Conservation (phyloP, 1,140 invertebrate genomes). For the Pristionchus pacificus region DNA sequence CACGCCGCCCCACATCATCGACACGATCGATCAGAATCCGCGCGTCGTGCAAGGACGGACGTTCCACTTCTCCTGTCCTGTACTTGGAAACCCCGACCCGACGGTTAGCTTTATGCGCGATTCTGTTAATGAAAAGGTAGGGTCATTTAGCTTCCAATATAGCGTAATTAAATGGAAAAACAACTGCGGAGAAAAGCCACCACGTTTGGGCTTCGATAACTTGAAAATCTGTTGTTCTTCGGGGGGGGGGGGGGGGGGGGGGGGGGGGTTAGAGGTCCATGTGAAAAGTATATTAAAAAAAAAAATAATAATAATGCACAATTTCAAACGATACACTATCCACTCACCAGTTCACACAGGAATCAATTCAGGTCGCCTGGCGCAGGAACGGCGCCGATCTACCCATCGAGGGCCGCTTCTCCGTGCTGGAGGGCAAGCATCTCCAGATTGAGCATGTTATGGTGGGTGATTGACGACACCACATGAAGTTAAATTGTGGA, state of each 20-base stretch:
- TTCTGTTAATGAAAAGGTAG: background rate
- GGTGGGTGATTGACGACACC: conserved; percentile 31
- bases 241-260: no score
- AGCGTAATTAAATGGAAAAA: conserved; percentile 18
- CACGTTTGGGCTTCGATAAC: conserved; percentile 30
- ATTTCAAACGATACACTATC: no score
- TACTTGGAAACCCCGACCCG: conserved; percentile 59
- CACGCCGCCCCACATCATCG: conserved; percentile 47
- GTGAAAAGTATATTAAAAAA: no score
- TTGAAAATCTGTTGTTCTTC: conserved; percentile 21
- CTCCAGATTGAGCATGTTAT: conserved; percentile 32
- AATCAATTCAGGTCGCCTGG: conserved; percentile 22
- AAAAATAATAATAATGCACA: conserved; percentile 7
- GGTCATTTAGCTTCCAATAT: no score
- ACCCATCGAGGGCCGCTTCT: background rate
- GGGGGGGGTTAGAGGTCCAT: no score
- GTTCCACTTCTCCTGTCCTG: conserved; percentile 60
- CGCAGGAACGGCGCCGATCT: conserved; percentile 17
- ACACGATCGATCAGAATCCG: conserved; percentile 53
- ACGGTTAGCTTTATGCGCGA: conserved; percentile 36
- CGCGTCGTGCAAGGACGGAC: conserved; percentile 47
- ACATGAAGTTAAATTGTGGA: no score
- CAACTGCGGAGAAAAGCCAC: conserved; percentile 29
- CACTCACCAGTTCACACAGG: no score
- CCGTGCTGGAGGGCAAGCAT: conserved; percentile 12